These are phyloP conservation scores for Pyrgilauda ruficollis DNA, from an alignment of 2,113 vertebrate species.

Conservation along the genomic window DNA sequence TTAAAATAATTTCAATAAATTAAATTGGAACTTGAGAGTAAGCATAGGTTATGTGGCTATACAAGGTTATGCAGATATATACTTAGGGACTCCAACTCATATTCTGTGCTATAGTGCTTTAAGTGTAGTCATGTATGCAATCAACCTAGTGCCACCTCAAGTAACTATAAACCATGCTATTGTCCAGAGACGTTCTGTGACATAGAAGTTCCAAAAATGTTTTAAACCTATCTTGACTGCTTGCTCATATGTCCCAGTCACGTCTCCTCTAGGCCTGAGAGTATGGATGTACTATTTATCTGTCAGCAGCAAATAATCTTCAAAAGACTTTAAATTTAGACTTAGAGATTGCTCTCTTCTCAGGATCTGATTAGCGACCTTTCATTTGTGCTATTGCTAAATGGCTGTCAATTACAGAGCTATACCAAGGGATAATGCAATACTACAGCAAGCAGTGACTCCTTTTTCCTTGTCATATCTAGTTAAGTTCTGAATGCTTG, in stretches of 20 bases:
- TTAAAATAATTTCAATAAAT: background rate
- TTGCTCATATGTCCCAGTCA: background rate
- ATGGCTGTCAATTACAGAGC: background rate
- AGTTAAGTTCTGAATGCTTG: background rate
- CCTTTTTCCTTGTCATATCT: background rate
- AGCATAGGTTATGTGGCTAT: background rate
- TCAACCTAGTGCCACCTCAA: background rate
- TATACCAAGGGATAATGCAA: background rate
- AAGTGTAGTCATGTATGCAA: background rate
- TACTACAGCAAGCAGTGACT: background rate
- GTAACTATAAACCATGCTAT: background rate
- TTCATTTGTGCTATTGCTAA: background rate
- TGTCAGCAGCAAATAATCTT: background rate
- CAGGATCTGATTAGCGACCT: background rate
- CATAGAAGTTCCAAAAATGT: background rate
- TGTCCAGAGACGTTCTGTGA: background rate
- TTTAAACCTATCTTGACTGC: background rate
- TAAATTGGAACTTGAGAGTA: background rate
- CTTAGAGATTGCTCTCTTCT: background rate
- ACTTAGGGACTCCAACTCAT: background rate
- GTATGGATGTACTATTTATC: background rate
- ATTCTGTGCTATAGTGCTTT: background rate
- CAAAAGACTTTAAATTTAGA: background rate
- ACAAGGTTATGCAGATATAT: background rate
- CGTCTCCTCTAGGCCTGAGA: background rate